Percentiles rank a stretch among this genome's conserved stretches.
These are phyloP conservation scores for Apeltes quadracus DNA, from an alignment of 2,113 vertebrate genomes.

Conservation along the genomic window DNA sequence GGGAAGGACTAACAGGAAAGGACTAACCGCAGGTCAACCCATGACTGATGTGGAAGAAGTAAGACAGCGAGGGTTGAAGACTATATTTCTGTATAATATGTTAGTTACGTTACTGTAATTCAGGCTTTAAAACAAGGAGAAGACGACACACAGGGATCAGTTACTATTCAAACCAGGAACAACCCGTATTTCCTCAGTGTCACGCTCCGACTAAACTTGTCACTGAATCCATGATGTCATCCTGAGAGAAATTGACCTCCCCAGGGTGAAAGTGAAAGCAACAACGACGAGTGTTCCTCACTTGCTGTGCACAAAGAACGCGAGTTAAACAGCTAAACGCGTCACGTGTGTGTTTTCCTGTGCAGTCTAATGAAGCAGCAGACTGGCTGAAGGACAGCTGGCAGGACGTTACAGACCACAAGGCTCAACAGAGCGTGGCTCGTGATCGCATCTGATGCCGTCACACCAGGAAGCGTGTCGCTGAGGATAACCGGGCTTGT, in stretches of 20 bases:
- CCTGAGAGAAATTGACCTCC: neutral
- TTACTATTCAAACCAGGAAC: conserved; percentile 11
- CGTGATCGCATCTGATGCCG: neutral
- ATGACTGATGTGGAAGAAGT: no score
- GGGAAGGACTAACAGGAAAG: no score
- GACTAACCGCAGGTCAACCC: no score
- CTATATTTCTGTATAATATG: no score
- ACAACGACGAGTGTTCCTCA: neutral
- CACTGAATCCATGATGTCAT: conserved; percentile 13
- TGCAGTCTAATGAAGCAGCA: conserved; percentile 32
- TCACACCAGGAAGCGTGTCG: conserved; percentile 25
- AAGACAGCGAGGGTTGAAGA: no score
- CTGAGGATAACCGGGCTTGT: conserved; percentile 1
- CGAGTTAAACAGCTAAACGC: conserved; percentile 7
- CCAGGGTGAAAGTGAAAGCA: neutral
- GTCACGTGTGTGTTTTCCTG: neutral
- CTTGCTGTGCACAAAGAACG: neutral
- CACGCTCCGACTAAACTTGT: neutral
- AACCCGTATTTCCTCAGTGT: neutral
- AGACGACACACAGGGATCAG: no score
- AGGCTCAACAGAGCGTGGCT: conserved; percentile 33
- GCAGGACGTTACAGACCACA: conserved; percentile 13
- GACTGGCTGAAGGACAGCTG: conserved; percentile 26
- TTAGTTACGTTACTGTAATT: no score
- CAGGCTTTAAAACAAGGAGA: no score